phyloP scores from a whole-genome alignment of 30 jellyfish, hydroid and myxozoan genomes.

The Nemopilema nomurai region DNA sequence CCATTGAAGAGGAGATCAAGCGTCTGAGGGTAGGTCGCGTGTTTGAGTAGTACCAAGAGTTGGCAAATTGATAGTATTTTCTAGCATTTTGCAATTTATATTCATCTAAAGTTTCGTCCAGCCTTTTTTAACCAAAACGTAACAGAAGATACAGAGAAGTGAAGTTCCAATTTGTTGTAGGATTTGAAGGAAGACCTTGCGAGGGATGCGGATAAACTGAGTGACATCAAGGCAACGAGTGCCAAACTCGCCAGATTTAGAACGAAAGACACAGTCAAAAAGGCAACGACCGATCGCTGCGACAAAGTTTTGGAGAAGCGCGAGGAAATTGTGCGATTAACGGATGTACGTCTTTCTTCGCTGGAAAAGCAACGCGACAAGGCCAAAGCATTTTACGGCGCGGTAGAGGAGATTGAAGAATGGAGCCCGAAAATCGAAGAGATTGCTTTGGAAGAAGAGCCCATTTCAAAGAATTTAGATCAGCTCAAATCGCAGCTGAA shows the following conservation, averaged over 20 bases:
- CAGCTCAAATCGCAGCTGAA: slow-evolving; percentile 64
- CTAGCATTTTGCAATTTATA: not conserved
- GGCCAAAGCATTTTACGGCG: slow-evolving; percentile 63
- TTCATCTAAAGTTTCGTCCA: not conserved
- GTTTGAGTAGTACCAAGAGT: too few species aligned
- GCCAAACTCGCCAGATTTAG: slow-evolving; percentile 38
- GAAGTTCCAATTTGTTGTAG: slow-evolving; percentile 40
- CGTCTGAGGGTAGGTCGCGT: slow-evolving; percentile 52
- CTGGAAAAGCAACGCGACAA: slow-evolving; percentile 64
- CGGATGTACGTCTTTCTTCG: slow-evolving; percentile 37
- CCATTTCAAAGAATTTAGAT: slow-evolving; percentile 60
- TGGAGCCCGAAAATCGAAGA: slow-evolving; percentile 80
- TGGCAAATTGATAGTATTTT: not conserved
- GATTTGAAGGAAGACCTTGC: slow-evolving; percentile 57
- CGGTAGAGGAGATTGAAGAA: slow-evolving; percentile 49
- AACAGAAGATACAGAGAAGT: too few species aligned
- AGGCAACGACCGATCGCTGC: slow-evolving; percentile 69
- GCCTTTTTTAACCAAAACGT: too few species aligned
- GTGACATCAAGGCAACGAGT: slow-evolving; percentile 23
- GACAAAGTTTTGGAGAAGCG: slow-evolving; percentile 53
- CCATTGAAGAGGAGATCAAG: slow-evolving; percentile 51
- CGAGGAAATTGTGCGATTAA: slow-evolving; percentile 51
- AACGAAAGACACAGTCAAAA: slow-evolving; percentile 55
- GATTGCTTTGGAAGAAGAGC: slow-evolving; percentile 44
- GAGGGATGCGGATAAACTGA: slow-evolving; percentile 42